phyloP scores from a whole-genome alignment of 2,888 invertebrate species.

The Timema cristinae region DNA sequence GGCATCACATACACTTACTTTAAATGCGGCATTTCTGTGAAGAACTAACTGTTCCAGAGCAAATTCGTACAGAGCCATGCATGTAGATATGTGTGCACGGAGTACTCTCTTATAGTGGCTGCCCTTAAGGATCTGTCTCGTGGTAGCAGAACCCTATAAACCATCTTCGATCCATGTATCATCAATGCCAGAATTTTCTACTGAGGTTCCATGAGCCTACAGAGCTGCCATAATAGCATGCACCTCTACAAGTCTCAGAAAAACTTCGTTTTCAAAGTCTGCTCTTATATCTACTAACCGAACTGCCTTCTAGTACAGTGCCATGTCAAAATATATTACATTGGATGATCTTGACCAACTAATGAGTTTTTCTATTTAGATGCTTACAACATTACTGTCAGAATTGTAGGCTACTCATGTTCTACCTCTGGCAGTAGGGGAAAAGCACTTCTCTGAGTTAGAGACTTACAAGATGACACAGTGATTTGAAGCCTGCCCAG shows the following conservation, averaged over 20 bases:
- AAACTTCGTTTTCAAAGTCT: background rate
- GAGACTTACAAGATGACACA: background rate
- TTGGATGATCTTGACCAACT: background rate
- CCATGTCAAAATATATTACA: background rate
- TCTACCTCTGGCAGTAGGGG: conserved; percentile 2
- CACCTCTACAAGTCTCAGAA: background rate
- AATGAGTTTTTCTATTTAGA: background rate
- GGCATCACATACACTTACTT: conserved; percentile 20
- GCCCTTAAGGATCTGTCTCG: conserved; percentile 25
- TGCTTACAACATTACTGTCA: conserved; percentile 5
- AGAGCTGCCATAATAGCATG: background rate
- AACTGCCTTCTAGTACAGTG: conserved; percentile 7
- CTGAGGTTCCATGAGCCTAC: no score
- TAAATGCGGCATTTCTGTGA: conserved; percentile 26
- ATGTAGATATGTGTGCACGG: conserved; percentile 24
- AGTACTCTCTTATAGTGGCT: conserved; percentile 21
- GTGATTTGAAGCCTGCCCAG: background rate
- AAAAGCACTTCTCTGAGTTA: no score
- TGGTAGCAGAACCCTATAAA: conserved; percentile 28
- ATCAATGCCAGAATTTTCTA: conserved; percentile 27
- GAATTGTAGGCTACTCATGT: background rate
- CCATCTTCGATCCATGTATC: conserved; percentile 27
- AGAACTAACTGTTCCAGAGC: conserved; percentile 28
- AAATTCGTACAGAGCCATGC: conserved; percentile 26
- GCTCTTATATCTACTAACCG: background rate